Evolutionary conservation across 2,113 vertebrate species (phyloP), one percentile per base, ranked within the genome.

Genomic region (Chamaetylas fuelleborni): DNA sequence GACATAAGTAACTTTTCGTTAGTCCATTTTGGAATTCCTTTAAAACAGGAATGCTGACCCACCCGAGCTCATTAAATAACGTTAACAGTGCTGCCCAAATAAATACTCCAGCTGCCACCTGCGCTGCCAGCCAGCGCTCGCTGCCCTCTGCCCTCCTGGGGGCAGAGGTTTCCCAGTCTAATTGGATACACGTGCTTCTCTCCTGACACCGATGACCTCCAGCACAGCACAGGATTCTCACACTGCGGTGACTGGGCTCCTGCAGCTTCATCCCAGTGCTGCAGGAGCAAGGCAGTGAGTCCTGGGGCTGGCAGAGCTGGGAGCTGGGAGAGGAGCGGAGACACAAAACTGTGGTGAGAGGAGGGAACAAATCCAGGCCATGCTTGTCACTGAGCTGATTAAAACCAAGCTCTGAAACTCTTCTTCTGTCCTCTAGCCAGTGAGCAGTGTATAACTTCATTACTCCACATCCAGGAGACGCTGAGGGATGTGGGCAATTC

Each of bases 401-500:
- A 74, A 88, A 79, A 26, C 40, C 5, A 0, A 48, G 84, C 53
- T 65, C 71, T 74, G 15, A 66, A 79, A 84, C 58, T 65, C 73
- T 58, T 54, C 36, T 56, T 48, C 83, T 77, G 19, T 82, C 54
- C 70, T 90, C 50, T 9, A 70, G 71, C 71, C 66, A 66, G 62
- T 1, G 8, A 84, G 61, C 66, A 48, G 20, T 6, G 61, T 71
- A 34, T 34, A 82, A 82, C 74, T 91, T 81, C 87, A 81, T 95
- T 89, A 92, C 65, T 60, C 38, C 78, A 29, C 40, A n/a, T 87
- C 65, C 81, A 89, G 81, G 83, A 92, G 91, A 78, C 36, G 1
- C 45, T 38, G 86, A 79, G 38, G 81, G 88, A 87, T 58, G 19
- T 2, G 81, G 93, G 79, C 86, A 60, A 87, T 95, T 91, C 89